Conservation (phyloP, 2,113 vertebrate genomes). For the Trichechus manatus region DNA sequence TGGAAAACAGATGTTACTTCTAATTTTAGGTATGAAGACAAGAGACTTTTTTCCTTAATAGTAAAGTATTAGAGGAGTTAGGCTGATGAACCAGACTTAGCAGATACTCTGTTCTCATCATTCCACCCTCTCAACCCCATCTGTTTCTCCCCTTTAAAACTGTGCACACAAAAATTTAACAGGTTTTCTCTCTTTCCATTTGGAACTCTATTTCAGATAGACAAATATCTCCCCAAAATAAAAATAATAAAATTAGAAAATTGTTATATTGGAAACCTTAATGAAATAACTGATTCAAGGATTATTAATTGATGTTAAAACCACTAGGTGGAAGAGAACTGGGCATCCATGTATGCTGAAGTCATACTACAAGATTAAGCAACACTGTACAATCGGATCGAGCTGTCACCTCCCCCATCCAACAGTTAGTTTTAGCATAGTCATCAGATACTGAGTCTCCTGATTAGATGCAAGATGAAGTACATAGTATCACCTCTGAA, state of each 20-base stretch:
- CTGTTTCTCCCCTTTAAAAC: not conserved
- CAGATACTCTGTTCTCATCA: not conserved
- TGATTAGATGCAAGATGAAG: not conserved
- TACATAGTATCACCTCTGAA: not conserved
- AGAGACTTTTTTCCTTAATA: not conserved
- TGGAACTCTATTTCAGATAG: slow-evolving; percentile 39
- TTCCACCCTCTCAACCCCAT: not conserved
- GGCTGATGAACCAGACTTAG: not conserved
- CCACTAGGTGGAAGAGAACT: not conserved
- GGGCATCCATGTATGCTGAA: not conserved
- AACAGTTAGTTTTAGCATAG: not conserved
- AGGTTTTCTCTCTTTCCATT: not conserved
- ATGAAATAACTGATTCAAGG: slow-evolving; percentile 2
- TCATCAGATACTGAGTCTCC: not conserved
- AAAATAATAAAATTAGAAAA: not conserved
- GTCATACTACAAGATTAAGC: not conserved
- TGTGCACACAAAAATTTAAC: not conserved
- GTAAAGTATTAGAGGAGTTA: not conserved
- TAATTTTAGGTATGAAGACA: slow-evolving; percentile 4
- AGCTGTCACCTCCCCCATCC: not conserved
- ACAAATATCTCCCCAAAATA: not conserved
- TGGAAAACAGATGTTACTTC: slow-evolving; percentile 53
- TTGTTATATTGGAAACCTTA: slow-evolving; percentile 36
- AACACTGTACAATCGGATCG: not conserved
- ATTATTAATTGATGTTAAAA: slow-evolving; percentile 3